Conservation (phyloP, 2,113 vertebrate genomes). For the pig (Sus scrofa) region DNA sequence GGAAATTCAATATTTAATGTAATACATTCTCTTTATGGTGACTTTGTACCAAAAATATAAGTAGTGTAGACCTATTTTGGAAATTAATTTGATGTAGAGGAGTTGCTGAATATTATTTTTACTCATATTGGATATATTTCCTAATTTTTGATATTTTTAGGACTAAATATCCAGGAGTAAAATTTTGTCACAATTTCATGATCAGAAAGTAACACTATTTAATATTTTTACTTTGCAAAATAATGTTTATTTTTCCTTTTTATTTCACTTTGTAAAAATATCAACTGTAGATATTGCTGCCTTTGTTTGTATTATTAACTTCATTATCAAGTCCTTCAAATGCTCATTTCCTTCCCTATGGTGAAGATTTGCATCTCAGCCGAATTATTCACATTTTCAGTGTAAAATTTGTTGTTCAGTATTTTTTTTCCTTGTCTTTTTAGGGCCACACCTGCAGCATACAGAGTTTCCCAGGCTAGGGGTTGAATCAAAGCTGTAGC, state of each 20-base stretch:
- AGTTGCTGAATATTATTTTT: not conserved
- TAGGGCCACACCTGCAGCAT: too few relatives aligned
- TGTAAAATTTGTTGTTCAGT: not conserved
- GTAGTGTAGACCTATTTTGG: not conserved
- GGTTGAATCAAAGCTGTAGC: too few relatives aligned
- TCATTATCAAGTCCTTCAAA: not conserved
- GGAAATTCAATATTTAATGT: not conserved
- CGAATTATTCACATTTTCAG: not conserved
- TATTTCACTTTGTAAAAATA: not conserved
- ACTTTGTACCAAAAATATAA: slow-evolving; percentile 7
- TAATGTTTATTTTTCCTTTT: not conserved
- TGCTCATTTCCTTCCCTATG: not conserved
- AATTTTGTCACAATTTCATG: not conserved
- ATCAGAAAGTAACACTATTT: not conserved
- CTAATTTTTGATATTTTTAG: slow-evolving; percentile 8
- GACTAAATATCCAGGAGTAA: not conserved
- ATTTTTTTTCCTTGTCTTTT: too few relatives aligned
- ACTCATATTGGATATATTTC: not conserved
- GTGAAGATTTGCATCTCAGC: not conserved
- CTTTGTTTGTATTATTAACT: not conserved
- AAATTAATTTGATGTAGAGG: not conserved
- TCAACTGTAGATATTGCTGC: not conserved
- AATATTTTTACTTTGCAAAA: slow-evolving; percentile 17
- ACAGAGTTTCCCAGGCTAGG: too few relatives aligned
- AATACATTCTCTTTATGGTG: not conserved